These are phyloP conservation scores for Cyrtonyx montezumae DNA, from an alignment of 2,113 vertebrate genomes.

Conservation along the genomic window DNA sequence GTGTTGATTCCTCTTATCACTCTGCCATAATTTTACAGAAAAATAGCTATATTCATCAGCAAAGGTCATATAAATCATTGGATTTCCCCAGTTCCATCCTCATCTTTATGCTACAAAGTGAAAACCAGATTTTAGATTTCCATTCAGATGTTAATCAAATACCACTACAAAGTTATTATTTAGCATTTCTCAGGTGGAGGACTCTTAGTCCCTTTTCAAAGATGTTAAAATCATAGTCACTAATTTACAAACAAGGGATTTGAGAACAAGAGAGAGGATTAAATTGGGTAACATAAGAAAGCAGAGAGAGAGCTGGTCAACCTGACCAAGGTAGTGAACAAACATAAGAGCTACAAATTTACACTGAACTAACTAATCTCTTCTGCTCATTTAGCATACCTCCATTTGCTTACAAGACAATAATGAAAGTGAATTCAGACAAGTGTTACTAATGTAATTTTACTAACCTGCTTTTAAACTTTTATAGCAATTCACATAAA, in stretches of 20 bases:
- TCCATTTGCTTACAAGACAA: neutral
- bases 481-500: neutral
- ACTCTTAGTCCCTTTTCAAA: neutral
- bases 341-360: neutral
- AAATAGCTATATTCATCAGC: neutral
- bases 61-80: neutral
- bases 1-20: neutral
- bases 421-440: neutral
- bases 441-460: neutral
- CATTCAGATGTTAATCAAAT: neutral
- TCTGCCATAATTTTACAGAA: neutral
- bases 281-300: neutral
- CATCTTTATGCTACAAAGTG: neutral
- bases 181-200: neutral
- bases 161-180: neutral
- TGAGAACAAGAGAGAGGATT: neutral
- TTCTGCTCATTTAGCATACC: neutral
- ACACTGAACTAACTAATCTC: neutral
- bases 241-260: neutral
- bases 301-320: neutral
- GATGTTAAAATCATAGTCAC: neutral
- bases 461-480: neutral
- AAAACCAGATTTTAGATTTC: neutral
- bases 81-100: neutral
- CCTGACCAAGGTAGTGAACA: neutral